phyloP scores from a whole-genome alignment of 2,888 invertebrate genomes.

The Yponomeuta malinellus region DNA sequence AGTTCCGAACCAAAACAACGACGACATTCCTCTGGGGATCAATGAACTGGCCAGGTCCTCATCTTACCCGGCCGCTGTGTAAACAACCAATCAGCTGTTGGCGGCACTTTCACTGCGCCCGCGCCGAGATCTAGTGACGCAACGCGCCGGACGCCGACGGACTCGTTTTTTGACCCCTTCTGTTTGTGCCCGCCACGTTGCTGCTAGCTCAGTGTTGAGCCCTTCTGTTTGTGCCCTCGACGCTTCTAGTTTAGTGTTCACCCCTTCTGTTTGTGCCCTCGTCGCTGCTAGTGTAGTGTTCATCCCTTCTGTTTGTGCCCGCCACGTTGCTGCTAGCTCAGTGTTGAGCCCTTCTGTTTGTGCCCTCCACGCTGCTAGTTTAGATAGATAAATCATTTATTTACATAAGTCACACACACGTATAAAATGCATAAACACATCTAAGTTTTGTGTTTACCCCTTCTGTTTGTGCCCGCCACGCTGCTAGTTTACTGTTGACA shows the following conservation, averaged over 20 bases:
- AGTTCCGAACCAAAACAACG: too few species aligned
- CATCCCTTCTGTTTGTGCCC: too few species aligned
- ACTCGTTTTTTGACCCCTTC: constrained; percentile 16
- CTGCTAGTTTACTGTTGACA: background rate
- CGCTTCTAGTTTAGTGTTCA: background rate
- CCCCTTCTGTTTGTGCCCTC: too few species aligned
- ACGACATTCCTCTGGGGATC: background rate
- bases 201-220: too few species aligned
- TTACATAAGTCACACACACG: too few species aligned
- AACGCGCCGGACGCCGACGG: constrained; percentile 13
- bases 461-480: background rate
- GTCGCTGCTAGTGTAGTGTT: too few species aligned
- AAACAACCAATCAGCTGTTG: constrained; percentile 30
- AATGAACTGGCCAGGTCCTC: background rate
- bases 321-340: background rate
- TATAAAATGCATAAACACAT: too few species aligned
- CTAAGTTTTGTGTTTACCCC: too few species aligned
- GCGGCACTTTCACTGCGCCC: constrained; percentile 40
- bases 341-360: too few species aligned
- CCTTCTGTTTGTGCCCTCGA: background rate
- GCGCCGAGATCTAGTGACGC: constrained; percentile 26
- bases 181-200: background rate
- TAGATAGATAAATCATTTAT: too few species aligned
- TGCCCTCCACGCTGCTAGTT: background rate
- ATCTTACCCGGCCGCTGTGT: constrained; percentile 10